A percentile compares a stretch with the other conserved stretches of the same genome.
Evolutionary conservation across 1,140 invertebrate species (phyloP).

Genomic region (Choristoneura fumiferana): DNA sequence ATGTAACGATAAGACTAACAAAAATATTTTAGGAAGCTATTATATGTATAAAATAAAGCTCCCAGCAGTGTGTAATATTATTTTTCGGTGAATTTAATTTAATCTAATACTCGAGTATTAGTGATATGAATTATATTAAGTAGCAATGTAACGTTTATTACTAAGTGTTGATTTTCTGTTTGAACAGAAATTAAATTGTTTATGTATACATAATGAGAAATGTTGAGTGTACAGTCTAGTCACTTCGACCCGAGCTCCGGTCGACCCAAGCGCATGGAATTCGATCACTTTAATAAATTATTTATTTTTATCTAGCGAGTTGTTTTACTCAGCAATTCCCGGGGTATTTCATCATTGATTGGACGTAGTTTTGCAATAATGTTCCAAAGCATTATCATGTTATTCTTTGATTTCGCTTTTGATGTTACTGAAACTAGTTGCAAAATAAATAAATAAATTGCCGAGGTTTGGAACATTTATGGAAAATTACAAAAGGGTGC

Average conservation of each 20-base stretch:
- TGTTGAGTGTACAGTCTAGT: slow-evolving; percentile 77
- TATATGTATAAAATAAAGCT: slow-evolving; percentile 39
- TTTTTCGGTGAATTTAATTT: slow-evolving; percentile 71
- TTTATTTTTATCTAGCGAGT: slow-evolving; percentile 64
- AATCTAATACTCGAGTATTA: slow-evolving; percentile 78
- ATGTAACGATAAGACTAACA: slow-evolving; percentile 65
- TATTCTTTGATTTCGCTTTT: no score
- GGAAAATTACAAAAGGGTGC: not conserved
- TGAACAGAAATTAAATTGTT: slow-evolving; percentile 69
- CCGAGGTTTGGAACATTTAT: no score
- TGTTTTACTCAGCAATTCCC: slow-evolving; percentile 45
- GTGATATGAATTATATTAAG: slow-evolving; percentile 71
- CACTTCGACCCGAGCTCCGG: slow-evolving; percentile 71
- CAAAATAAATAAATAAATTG: no score
- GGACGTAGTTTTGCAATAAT: no score
- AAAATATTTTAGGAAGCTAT: slow-evolving; percentile 59
- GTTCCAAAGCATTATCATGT: no score
- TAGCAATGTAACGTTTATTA: slow-evolving; percentile 69
- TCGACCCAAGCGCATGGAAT: slow-evolving; percentile 57
- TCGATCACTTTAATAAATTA: slow-evolving; percentile 70
- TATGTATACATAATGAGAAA: slow-evolving; percentile 66
- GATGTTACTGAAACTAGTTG: no score
- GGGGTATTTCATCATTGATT: no score
- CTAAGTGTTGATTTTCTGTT: slow-evolving; percentile 76
- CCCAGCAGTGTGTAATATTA: slow-evolving; percentile 66